Evolutionary conservation across 2,113 vertebrate species (phyloP).

Genomic region (Lophochroa leadbeateri): DNA sequence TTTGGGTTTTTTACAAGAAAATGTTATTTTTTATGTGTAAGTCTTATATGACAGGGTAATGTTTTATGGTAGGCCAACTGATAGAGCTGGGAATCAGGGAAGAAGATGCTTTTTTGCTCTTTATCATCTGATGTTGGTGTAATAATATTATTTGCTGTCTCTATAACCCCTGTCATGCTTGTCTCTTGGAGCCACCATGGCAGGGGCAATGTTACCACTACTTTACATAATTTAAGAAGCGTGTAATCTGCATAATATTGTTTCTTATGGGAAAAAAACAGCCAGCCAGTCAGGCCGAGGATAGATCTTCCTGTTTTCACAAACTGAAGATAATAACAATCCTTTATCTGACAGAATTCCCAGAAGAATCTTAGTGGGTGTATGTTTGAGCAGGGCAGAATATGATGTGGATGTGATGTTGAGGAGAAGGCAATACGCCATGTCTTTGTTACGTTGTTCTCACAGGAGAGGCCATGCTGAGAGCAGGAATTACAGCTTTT

Average conservation of each 20-base stretch:
- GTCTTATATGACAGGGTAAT: background rate
- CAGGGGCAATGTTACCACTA: background rate
- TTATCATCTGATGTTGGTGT: background rate
- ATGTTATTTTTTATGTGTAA: slow-evolving; percentile 24
- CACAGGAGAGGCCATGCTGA: background rate
- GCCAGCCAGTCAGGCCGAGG: background rate
- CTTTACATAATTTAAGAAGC: background rate
- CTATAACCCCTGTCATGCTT: background rate
- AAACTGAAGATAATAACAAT: background rate
- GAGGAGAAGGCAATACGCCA: background rate
- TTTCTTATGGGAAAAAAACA: fast-evolving
- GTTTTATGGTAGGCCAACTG: background rate
- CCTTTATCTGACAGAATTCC: background rate
- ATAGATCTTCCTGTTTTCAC: background rate
- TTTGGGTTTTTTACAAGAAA: slow-evolving; percentile 17
- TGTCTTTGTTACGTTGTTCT: background rate
- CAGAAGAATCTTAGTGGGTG: background rate
- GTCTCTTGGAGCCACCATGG: background rate
- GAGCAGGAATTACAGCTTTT: background rate
- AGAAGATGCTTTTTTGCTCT: background rate
- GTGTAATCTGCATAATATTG: background rate
- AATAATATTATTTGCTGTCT: background rate
- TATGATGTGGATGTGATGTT: background rate
- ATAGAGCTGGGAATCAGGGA: background rate
- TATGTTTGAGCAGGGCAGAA: background rate